Base-by-base conservation (phyloP, 2,888 invertebrate species). In the Lasioglossum oenotherae region DNA sequence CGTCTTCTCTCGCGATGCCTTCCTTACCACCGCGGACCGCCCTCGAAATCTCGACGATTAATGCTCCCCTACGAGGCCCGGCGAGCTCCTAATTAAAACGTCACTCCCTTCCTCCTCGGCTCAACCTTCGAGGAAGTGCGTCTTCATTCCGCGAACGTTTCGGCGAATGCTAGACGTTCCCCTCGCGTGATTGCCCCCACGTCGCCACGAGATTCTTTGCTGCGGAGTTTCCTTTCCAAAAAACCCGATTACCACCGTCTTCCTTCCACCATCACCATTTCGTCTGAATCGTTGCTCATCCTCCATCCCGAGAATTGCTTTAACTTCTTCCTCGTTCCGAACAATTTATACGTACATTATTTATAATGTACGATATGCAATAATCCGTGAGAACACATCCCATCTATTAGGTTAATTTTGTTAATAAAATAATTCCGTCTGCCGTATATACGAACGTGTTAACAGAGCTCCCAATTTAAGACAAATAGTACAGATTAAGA, bases 61-160 rank as follows among this genome's bases (percentile, higher is more conserved):
- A 92, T 92, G 88, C 90, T 88, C 88, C 87, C 89, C 90, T 89
- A 84, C 89, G 86, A 87, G 67, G 84, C 89, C 89, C 86, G 79
- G 84, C 90, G 88, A 87, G 91, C 88, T 91, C 89, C 91, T 92
- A 92, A 92, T 92, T 92, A 92, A 92, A 92, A 92, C 88, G 91
- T 91, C 89, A 91, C 90, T 88, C 90, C 69, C 80, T 81, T 80
- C 74, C 80, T 74, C 79, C 81, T 41, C 38, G 35, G 38, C 38
- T 35, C 78, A 82, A 74, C 71, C 86, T 79, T 76, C 81, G 80
- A 49, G 74, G 80, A 85, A 85, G 74, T 53, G 85, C 46, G 85
- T 77, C 85, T 80, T 85, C 85, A 44, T 85, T 74, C 74, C 67
- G 44, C n/a, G 64, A 60, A 71, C 78, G 72, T 85, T 85, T 79